Conservation (phyloP, 23 tunicate species). For the Trididemnum clinides region DNA sequence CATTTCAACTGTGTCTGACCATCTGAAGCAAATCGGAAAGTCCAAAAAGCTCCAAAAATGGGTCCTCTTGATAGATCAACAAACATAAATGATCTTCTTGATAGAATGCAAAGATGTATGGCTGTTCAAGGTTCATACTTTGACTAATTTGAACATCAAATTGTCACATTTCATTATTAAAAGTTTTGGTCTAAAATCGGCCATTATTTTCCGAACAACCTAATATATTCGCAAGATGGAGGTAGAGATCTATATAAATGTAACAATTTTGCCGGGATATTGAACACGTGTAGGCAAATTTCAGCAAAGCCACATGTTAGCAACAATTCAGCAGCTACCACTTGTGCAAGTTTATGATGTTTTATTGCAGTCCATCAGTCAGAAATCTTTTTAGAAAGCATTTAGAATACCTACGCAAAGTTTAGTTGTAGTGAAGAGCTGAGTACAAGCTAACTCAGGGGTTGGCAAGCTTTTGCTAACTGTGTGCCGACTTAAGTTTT, state of each 20-base stretch:
- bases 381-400: constrained; percentile 10
- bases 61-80: too few species aligned
- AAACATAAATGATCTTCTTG: too few species aligned
- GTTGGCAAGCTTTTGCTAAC: too few species aligned
- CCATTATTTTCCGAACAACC: background rate
- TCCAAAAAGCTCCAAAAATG: too few species aligned
- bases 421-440: constrained; percentile 17
- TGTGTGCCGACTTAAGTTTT: too few species aligned
- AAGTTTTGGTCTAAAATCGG: background rate
- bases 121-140: too few species aligned
- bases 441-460: constrained; percentile 5
- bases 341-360: constrained; percentile 20
- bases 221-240: constrained; percentile 9
- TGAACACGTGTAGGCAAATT: constrained; percentile 22
- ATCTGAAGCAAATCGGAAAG: too few species aligned
- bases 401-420: constrained; percentile 17
- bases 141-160: too few species aligned
- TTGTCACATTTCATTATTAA: too few species aligned
- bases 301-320: constrained; percentile 1
- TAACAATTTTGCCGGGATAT: constrained; percentile 8
- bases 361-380: constrained; percentile 21
- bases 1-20: too few species aligned
- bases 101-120: too few species aligned
- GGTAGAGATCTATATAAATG: constrained; percentile 6
- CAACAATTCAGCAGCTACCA: background rate